These are phyloP conservation scores for Acrossocheilus wenchowensis DNA, from an alignment of 2,797 vertebrate species.

Conservation along the genomic window DNA sequence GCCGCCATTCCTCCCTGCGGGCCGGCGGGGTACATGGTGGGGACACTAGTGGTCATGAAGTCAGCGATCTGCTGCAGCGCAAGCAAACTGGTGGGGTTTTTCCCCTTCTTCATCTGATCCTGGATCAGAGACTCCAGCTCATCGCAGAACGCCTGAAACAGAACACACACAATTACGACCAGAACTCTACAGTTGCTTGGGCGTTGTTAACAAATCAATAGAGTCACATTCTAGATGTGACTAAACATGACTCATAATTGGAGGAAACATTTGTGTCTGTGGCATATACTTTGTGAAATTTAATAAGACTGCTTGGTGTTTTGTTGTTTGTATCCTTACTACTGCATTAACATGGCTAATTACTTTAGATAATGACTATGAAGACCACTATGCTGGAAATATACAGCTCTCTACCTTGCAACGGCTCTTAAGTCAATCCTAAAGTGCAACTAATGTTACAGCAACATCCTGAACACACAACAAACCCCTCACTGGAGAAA, in stretches of 20 bases:
- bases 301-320: background rate
- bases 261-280: background rate
- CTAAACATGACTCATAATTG: background rate
- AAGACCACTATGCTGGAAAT: background rate
- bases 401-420: background rate
- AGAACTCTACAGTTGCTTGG: background rate
- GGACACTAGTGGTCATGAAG: slow-evolving; percentile 94
- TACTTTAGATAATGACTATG: background rate
- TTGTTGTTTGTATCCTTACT: background rate
- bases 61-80: slow-evolving; percentile 98
- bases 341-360: background rate
- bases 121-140: slow-evolving; percentile 98
- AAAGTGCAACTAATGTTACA: background rate
- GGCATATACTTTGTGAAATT: background rate
- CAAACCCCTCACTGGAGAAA: slow-evolving; percentile 4
- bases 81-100: slow-evolving; percentile 94
- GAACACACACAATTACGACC: background rate
- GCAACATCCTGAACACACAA: background rate
- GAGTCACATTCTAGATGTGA: background rate
- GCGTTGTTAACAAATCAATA: background rate
- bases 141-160: slow-evolving; percentile 93
- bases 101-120: slow-evolving; percentile 97
- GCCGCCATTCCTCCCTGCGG: slow-evolving; percentile 98
- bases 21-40: slow-evolving; percentile 92
- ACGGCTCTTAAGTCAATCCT: background rate